Evolutionary conservation across 1,140 invertebrate genomes (phyloP), one percentile per base, ranked within the genome.

Genomic region (Lasaia peninsularis): DNA sequence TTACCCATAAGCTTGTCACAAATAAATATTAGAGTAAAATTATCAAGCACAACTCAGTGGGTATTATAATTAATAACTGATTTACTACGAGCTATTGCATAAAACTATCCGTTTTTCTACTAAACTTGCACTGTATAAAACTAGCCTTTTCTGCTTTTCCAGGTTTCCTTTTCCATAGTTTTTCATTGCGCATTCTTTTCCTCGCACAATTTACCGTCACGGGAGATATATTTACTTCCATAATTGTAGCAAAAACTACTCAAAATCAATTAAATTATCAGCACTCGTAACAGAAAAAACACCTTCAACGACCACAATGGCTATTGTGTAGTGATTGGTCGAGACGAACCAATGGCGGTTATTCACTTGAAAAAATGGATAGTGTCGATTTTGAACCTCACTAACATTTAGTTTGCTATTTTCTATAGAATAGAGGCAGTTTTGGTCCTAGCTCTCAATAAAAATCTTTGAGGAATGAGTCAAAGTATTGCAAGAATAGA

Each of bases 181-280:
- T 33, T 9, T 33, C 32, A 33, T 33, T 33, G 32, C 32, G 7
- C 32, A 33, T 33, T 33, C 32, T 33, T 33, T 33, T 33, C 32
- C 32, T 33, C 11, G 8, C 32, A 33, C 2, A 10, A 33, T 33
- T 33, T 33, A 8, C 32, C 8, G 8, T 33, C 32, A 33, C 32
- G 32, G 32, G 32, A 33, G 32, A 33, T 33, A 33, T 33, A 33
- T 33, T 50, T 50, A 20, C 8, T 24, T 24, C 10, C 5, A 28
- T 28, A 28, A 50, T 20, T 11, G 1, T 24, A 24, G 20, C 5
- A 20, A 24, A 11, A 24, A n/a, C 20, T n/a, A 50, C 20, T 20
- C 48, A 11, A 21, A 49, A 49, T 21, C n/a, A 50, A 50, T 50
- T 28, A 50, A 50, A 50, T 50, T 50, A 50, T 50, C 10, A 50